These are phyloP conservation scores for Enteromius trimaculatus DNA, from an alignment of 2,797 vertebrate genomes.

Conservation along the genomic window DNA sequence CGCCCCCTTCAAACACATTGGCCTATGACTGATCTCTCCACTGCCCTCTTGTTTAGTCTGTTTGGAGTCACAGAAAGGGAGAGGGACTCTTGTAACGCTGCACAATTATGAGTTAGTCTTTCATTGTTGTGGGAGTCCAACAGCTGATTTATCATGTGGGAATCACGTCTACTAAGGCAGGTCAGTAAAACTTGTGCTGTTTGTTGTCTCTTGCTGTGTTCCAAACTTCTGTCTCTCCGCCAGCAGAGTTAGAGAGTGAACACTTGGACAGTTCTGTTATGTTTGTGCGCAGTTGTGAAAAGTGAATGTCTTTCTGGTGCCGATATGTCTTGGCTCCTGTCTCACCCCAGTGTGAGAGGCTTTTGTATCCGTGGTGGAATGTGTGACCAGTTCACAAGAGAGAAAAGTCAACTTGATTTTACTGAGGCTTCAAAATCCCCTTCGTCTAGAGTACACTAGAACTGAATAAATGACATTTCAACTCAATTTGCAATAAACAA, in stretches of 20 bases:
- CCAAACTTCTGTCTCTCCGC: constrained; percentile 26
- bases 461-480: not conserved
- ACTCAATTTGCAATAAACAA: not conserved
- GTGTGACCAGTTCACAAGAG: constrained; percentile 45
- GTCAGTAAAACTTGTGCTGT: constrained; percentile 67
- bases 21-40: constrained; percentile 63
- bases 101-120: constrained; percentile 29
- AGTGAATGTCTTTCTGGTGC: constrained; percentile 25
- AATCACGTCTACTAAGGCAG: constrained; percentile 70
- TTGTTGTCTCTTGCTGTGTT: constrained; percentile 31
- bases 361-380: constrained; percentile 65
- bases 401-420: constrained; percentile 21
- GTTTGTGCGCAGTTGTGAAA: constrained; percentile 35
- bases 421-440: constrained; percentile 28
- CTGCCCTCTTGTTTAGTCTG: constrained; percentile 49
- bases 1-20: constrained; percentile 67
- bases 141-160: constrained; percentile 67
- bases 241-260: not conserved
- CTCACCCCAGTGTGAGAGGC: constrained; percentile 61
- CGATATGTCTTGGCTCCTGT: constrained; percentile 17
- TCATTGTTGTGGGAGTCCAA: constrained; percentile 45
- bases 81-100: constrained; percentile 22
- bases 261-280: not conserved
- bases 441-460: not conserved
- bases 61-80: constrained; percentile 23